These are phyloP conservation scores for Euthynnus affinis DNA, from an alignment of 2,797 vertebrate species.

Conservation along the genomic window DNA sequence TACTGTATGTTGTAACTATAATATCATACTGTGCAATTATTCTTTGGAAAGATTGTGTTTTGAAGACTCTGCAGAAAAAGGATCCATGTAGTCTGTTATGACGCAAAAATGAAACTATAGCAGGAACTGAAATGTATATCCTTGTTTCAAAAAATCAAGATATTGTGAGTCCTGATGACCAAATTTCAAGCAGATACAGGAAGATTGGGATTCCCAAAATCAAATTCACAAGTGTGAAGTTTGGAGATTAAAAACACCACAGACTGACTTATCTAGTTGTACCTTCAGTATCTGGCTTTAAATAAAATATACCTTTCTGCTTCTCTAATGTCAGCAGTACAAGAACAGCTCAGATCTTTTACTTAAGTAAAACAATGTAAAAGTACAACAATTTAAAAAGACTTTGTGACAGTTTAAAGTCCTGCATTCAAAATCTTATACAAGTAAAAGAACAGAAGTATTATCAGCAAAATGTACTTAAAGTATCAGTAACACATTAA, in stretches of 20 bases:
- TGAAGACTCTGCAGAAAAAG: background rate
- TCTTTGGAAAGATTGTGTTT: conserved; percentile 3
- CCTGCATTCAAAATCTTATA: background rate
- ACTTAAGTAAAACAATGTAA: background rate
- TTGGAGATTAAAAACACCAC: background rate
- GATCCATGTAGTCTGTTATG: background rate
- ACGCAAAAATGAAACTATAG: conserved; percentile 34
- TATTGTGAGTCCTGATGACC: background rate
- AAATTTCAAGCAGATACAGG: background rate
- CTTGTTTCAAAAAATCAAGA: background rate
- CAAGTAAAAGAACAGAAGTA: background rate
- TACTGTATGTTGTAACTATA: conserved; percentile 5
- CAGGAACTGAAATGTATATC: conserved; percentile 7
- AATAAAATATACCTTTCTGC: background rate
- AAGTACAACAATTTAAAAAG: background rate
- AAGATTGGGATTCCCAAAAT: background rate
- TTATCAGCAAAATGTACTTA: background rate
- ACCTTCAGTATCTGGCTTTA: background rate
- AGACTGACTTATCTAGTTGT: background rate
- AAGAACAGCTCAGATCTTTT: background rate
- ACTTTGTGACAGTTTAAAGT: background rate
- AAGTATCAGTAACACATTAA: background rate
- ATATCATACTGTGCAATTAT: background rate
- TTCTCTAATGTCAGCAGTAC: background rate
- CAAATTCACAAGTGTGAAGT: background rate